Evolutionary conservation across 2,888 invertebrate species (phyloP).

Genomic region (Seira sanloemensis): DNA sequence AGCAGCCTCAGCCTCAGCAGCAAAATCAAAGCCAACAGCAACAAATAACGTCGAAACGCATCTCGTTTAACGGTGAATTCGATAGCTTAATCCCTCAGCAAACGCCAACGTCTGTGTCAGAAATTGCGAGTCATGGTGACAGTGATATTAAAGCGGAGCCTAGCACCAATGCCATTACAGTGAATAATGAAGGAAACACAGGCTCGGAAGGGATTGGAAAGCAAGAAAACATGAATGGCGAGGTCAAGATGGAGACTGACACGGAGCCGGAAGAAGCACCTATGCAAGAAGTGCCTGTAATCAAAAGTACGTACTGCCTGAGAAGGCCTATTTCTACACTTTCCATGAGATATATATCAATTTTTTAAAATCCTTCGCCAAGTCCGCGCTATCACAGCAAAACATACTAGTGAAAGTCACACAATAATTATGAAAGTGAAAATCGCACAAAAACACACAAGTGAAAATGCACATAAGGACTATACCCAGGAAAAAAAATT

Average conservation of each 20-base stretch:
- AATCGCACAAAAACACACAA: no score
- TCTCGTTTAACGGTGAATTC: conserved; percentile 71
- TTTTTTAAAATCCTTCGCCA: no score
- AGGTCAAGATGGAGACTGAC: conserved; percentile 79
- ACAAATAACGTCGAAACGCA: conserved; percentile 63
- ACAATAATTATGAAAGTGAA: no score
- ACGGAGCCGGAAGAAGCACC: conserved; percentile 76
- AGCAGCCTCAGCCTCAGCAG: not conserved
- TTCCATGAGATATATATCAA: no score
- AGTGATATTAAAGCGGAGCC: conserved; percentile 71
- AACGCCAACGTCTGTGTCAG: conserved; percentile 66
- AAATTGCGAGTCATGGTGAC: conserved; percentile 66
- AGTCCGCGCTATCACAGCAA: no score
- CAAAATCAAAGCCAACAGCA: conserved; percentile 15
- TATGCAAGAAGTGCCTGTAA: conserved; percentile 45
- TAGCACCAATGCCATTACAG: conserved; percentile 61
- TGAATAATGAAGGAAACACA: conserved; percentile 20
- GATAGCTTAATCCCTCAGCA: conserved; percentile 66
- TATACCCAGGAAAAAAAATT: no score
- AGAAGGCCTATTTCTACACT: no score
- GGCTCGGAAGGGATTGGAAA: conserved; percentile 55
- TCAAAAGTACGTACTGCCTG: conserved; percentile 61
- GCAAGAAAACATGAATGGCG: conserved; percentile 71
- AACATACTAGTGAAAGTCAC: no score
- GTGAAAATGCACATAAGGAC: no score